phyloP scores from a whole-genome alignment of 1,140 invertebrate species.

The Drosophila pandora region DNA sequence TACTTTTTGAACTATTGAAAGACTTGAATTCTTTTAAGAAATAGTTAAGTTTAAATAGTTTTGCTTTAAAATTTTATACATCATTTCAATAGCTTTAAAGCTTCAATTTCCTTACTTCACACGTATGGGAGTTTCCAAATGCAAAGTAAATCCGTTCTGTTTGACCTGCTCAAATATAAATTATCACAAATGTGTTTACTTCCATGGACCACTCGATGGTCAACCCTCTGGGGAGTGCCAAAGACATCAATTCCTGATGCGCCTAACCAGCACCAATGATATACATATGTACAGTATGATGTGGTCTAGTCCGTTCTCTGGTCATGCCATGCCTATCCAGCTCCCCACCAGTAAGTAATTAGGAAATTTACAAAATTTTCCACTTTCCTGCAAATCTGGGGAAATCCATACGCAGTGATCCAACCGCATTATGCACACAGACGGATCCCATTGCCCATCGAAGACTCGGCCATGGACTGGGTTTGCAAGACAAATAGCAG shows the following conservation, averaged over 20 bases:
- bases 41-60: no score
- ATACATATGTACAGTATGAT: slow-evolving; percentile 19
- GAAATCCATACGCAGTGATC: slow-evolving; percentile 6
- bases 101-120: not conserved
- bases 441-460: slow-evolving; percentile 28
- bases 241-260: slow-evolving; percentile 23
- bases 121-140: not conserved
- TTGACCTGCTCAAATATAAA: slow-evolving; percentile 36
- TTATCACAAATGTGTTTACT: slow-evolving; percentile 41
- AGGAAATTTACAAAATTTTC: slow-evolving; percentile 72
- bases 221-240: slow-evolving; percentile 13
- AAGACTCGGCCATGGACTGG: slow-evolving; percentile 22
- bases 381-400: slow-evolving; percentile 46
- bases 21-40: no score
- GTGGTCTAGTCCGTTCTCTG: not conserved
- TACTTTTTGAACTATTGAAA: no score
- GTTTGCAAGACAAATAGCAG: slow-evolving; percentile 59
- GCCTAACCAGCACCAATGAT: slow-evolving; percentile 1
- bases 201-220: slow-evolving; percentile 18
- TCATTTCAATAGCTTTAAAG: no score
- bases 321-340: not conserved
- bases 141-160: not conserved
- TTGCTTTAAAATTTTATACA: no score
- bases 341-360: slow-evolving; percentile 65
- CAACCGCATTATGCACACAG: slow-evolving; percentile 40